A percentile compares a stretch with the other conserved stretches of the same genome.
phyloP scores from a whole-genome alignment of 2,888 invertebrate species.

The Apodemia zela region DNA sequence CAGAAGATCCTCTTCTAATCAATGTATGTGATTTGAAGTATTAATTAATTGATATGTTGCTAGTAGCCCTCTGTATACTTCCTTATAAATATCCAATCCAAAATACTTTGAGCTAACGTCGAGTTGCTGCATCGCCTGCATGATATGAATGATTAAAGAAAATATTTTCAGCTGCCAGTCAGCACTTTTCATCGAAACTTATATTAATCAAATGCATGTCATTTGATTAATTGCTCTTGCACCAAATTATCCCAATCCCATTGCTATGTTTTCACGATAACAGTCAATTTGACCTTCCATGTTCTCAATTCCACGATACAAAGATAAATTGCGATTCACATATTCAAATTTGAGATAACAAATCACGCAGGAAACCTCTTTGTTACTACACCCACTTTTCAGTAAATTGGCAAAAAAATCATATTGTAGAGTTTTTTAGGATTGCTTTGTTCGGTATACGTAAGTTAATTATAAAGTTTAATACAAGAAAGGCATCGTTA shows the following conservation, averaged over 20 bases:
- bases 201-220: too few species aligned
- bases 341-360: constrained; percentile 1
- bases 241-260: not conserved
- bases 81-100: too few species aligned
- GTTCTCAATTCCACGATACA: not conserved
- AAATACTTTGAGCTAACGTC: too few species aligned
- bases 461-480: not conserved
- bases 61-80: too few species aligned
- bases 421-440: not conserved
- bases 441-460: not conserved
- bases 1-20: too few species aligned
- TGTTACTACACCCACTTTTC: not conserved
- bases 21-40: too few species aligned
- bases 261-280: not conserved
- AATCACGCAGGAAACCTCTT: not conserved
- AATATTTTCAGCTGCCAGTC: too few species aligned
- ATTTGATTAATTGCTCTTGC: not conserved
- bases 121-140: too few species aligned
- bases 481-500: not conserved
- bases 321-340: not conserved
- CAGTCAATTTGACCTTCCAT: not conserved
- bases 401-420: not conserved
- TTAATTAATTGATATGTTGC: too few species aligned
- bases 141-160: too few species aligned
- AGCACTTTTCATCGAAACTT: too few species aligned